phyloP scores from a whole-genome alignment of 2,888 invertebrate genomes.

The Ametastegia equiseti region DNA sequence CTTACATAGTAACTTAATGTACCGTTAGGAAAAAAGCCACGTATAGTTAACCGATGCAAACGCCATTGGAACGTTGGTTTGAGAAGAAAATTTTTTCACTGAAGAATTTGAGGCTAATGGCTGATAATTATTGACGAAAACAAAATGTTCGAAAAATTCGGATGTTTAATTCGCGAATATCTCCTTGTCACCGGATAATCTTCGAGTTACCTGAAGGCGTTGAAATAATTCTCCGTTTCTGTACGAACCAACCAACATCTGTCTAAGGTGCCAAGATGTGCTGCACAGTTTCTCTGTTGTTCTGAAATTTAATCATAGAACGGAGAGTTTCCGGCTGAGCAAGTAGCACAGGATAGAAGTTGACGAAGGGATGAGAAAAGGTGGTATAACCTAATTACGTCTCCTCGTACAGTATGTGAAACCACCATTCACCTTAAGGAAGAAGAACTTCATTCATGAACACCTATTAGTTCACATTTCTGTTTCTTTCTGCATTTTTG shows the following conservation, averaged over 20 bases:
- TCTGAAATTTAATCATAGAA: conserved; percentile 37
- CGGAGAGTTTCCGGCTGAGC: conserved; percentile 29
- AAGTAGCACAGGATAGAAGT: conserved; percentile 22
- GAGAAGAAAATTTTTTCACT: not conserved
- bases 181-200: not conserved
- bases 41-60: not conserved
- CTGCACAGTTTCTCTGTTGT: conserved; percentile 12
- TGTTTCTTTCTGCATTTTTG: not conserved
- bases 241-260: conserved; percentile 15
- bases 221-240: not conserved
- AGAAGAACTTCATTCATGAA: not conserved
- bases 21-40: not conserved
- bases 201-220: not conserved
- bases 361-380: conserved; percentile 23
- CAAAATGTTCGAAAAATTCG: not conserved
- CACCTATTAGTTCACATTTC: not conserved
- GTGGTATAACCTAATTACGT: conserved; percentile 38
- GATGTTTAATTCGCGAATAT: not conserved
- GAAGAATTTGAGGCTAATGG: not conserved
- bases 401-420: conserved; percentile 6
- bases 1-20: not conserved
- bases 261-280: conserved; percentile 2
- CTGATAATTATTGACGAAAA: not conserved
- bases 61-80: no score
- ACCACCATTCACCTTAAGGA: conserved; percentile 17